These are phyloP conservation scores for Doryteuthis pealeii DNA, from an alignment of 1,140 invertebrate genomes.

Conservation along the genomic window DNA sequence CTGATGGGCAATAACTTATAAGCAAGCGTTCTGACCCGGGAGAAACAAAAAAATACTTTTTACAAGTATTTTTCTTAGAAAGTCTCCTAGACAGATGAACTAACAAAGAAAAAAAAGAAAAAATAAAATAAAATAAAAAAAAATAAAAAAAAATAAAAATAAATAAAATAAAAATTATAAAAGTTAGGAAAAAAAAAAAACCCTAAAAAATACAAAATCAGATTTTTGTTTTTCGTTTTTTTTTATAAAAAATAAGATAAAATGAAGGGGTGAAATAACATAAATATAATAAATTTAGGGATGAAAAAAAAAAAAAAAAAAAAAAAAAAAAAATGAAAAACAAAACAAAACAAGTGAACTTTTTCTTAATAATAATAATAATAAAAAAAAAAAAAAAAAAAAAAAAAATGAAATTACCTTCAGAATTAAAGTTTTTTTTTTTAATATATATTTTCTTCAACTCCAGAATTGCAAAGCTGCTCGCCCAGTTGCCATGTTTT, in stretches of 20 bases:
- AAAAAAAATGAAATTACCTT: too few relatives aligned
- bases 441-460: too few relatives aligned
- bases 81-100: too few relatives aligned
- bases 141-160: not conserved
- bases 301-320: not conserved
- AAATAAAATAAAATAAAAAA: not conserved
- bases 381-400: too few relatives aligned
- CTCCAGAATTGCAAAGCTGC: too few relatives aligned
- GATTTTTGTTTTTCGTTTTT: not conserved
- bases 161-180: not conserved
- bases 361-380: not conserved
- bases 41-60: not conserved
- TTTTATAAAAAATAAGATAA: too few relatives aligned
- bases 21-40: not conserved
- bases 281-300: not conserved
- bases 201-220: not conserved
- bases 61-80: too few relatives aligned
- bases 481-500: too few relatives aligned
- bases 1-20: not conserved
- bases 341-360: too few relatives aligned
- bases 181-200: conserved; percentile 1
- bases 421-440: too few relatives aligned
- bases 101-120: not conserved
- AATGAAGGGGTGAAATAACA: too few relatives aligned
- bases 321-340: too few relatives aligned